phyloP scores from a whole-genome alignment of 2,888 invertebrate genomes.

The Cephus pygmeus region DNA sequence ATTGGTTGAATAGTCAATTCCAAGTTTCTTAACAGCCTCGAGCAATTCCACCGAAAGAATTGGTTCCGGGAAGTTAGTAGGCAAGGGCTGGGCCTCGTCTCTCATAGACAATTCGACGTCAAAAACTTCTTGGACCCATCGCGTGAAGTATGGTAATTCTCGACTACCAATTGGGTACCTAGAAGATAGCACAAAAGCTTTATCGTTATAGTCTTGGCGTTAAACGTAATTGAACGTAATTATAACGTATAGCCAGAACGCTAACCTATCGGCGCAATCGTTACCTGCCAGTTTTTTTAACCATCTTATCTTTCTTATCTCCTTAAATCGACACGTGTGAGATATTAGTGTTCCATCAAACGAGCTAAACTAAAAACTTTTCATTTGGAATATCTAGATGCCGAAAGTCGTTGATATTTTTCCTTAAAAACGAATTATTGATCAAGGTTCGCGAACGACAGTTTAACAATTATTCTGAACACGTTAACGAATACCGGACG shows the following conservation, averaged over 20 bases:
- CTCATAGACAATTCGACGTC: constrained; percentile 71
- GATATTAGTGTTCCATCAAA: background rate
- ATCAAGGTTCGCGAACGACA: background rate
- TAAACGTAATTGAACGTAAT: background rate
- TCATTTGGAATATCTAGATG: background rate
- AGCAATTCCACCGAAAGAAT: constrained; percentile 73
- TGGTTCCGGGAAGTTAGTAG: constrained; percentile 76
- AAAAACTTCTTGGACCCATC: constrained; percentile 83
- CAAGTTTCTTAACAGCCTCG: constrained; percentile 69
- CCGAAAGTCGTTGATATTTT: background rate
- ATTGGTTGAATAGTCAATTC: constrained; percentile 75
- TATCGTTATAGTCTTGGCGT: background rate
- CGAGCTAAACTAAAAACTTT: background rate
- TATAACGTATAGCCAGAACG: background rate
- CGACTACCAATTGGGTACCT: constrained; percentile 84
- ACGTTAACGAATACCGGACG: background rate
- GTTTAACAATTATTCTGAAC: background rate
- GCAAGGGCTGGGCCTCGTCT: constrained; percentile 69
- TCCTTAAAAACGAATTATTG: background rate
- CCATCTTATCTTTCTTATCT: background rate
- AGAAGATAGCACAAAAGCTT: constrained; percentile 13
- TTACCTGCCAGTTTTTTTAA: background rate
- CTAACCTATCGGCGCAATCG: background rate
- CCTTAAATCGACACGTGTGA: background rate
- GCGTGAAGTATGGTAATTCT: constrained; percentile 80